phyloP scores from a whole-genome alignment of 2,888 invertebrate genomes.

The Tenthredo livida region DNA sequence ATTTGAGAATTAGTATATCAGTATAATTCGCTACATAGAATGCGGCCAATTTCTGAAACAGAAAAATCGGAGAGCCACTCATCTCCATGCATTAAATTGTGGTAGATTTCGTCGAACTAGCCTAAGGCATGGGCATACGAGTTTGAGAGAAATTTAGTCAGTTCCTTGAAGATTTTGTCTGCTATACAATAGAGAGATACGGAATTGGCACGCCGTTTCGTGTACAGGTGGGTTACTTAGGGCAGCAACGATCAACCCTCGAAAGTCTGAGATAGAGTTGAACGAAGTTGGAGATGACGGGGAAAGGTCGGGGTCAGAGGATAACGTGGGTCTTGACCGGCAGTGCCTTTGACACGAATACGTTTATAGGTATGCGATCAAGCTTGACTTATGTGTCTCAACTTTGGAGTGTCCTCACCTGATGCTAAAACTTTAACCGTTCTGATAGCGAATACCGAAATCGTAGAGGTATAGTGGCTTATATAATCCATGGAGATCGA shows the following conservation, averaged over 20 bases:
- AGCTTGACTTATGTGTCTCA: not conserved
- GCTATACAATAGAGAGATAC: not conserved
- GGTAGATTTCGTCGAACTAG: not conserved
- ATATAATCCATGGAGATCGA: not conserved
- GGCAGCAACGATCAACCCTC: slow-evolving; percentile 42
- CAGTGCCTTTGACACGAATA: slow-evolving; percentile 75
- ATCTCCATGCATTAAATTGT: not conserved
- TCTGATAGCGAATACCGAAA: not conserved
- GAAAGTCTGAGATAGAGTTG: slow-evolving; percentile 58
- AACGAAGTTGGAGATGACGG: slow-evolving; percentile 75
- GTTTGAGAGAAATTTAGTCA: not conserved
- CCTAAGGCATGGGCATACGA: not conserved
- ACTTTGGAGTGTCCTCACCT: not conserved
- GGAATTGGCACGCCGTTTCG: not conserved
- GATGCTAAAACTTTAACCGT: not conserved
- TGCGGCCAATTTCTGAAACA: not conserved
- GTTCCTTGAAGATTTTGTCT: not conserved
- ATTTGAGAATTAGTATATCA: not conserved
- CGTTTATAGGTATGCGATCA: slow-evolving; percentile 69
- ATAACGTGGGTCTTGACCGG: slow-evolving; percentile 75
- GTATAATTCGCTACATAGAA: not conserved
- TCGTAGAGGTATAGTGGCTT: not conserved
- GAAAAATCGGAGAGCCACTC: not conserved
- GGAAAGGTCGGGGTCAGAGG: slow-evolving; percentile 72
- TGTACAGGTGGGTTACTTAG: not conserved